Evolutionary conservation across 1,140 invertebrate species (phyloP), one percentile per base, ranked within the genome.

Genomic region (Centruroides sculpturatus): DNA sequence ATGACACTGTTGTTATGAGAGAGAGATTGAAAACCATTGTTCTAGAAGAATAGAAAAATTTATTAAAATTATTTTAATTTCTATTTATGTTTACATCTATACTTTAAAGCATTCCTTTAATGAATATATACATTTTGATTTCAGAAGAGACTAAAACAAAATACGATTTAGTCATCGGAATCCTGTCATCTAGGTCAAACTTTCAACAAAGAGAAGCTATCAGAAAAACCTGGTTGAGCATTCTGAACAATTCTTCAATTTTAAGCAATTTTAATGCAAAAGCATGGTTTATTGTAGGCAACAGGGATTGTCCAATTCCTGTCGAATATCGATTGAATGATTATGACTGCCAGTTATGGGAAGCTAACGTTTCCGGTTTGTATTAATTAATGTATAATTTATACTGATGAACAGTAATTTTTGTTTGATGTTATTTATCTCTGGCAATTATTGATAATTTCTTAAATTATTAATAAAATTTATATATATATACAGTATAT

Each of bases 201-300:
- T 68, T 66, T 61, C 51, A 62, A 8, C 23, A 61, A 55, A 55
- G 66, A 61, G 13, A 64, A 53, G 57, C 60, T n/a, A 60, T 59
- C 34, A 60, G 66, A 55, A 46, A 47, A 34, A 64, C 64, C 9
- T 68, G 64, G 64, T 35, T 66, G n/a, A 34, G 57, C 7, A 41
- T 41, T 41, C 41, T 41, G 41, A 52, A 54, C 35, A 35, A 46
- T 59, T 35, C n/a, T 8, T 47, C 12, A 13, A 41, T 56, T 50
- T 41, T 41, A 41, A 47, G 56, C 34, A 55, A n/a, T 51, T n/a
- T 56, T 35, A 56, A 35, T 53, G 57, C 63, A 1, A 66, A 63
- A 54, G 41, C 59, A 12, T 61, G 62, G 56, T 68, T 68, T 52
- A 55, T 68, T 13, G 11, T 68, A 56, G 66, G 66, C 13, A 49